phyloP scores from a whole-genome alignment of 2,888 invertebrate species.

The Neoaliturus tenellus region DNA sequence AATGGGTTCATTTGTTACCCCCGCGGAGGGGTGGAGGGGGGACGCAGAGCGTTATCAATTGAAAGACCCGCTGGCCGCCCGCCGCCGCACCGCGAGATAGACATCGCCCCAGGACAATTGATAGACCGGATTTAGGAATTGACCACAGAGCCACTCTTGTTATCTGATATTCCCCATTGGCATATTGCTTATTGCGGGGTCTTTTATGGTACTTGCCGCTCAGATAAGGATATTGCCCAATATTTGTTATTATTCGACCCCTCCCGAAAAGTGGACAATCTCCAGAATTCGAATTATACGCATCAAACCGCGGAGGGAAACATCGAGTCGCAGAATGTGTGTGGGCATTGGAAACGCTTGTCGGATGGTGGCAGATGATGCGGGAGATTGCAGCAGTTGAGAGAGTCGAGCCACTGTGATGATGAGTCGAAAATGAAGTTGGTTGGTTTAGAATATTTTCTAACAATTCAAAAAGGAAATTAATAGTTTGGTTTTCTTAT shows the following conservation, averaged over 20 bases:
- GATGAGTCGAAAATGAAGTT: no score
- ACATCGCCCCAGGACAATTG: constrained; percentile 41
- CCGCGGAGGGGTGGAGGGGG: background rate
- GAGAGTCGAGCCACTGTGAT: no score
- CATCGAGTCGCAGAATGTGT: no score
- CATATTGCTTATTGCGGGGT: constrained; percentile 52
- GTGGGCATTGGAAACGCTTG: no score
- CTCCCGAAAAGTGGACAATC: constrained; percentile 42
- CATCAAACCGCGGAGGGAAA: constrained; percentile 21
- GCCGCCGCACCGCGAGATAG: constrained; percentile 13
- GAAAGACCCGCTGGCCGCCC: constrained; percentile 1
- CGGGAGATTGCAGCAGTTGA: no score
- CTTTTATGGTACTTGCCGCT: constrained; percentile 29
- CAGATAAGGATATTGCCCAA: constrained; percentile 50
- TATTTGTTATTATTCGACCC: constrained; percentile 47
- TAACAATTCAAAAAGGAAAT: no score
- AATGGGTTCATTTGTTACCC: constrained; percentile 48
- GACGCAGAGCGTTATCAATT: constrained; percentile 37
- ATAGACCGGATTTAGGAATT: constrained; percentile 49
- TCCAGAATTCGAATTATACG: constrained; percentile 41
- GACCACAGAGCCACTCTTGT: constrained; percentile 31
- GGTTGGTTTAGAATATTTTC: no score
- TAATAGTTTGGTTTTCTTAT: no score
- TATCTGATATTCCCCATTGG: constrained; percentile 47
- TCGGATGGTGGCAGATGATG: no score